Percentiles rank a stretch among this genome's conserved stretches.
These are phyloP conservation scores for Pluvianellus socialis DNA, from an alignment of 2,113 vertebrate species.

Conservation along the genomic window DNA sequence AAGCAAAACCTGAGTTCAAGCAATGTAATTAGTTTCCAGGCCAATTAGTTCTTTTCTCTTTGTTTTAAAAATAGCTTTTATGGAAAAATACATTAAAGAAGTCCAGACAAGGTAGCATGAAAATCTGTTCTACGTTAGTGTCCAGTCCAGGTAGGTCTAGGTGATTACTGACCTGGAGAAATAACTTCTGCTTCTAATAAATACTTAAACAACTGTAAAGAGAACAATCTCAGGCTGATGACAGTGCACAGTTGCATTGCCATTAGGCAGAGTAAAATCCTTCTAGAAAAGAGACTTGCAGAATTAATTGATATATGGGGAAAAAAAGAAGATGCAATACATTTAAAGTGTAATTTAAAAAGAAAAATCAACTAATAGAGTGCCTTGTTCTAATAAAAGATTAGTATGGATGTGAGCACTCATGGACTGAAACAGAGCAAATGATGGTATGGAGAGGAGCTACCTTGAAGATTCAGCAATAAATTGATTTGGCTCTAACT, in stretches of 20 bases:
- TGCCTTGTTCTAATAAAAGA: background rate
- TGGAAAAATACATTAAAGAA: background rate
- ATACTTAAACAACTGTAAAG: background rate
- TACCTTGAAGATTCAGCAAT: background rate
- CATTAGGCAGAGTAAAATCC: background rate
- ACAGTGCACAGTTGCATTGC: background rate
- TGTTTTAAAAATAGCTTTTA: background rate
- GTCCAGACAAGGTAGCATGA: background rate
- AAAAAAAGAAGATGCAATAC: background rate
- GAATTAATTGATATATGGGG: background rate
- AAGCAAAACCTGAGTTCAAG: background rate
- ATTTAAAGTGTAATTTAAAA: background rate
- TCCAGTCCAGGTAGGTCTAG: background rate
- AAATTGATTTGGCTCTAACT: background rate
- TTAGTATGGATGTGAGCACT: background rate
- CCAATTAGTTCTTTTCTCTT: background rate
- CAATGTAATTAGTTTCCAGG: background rate
- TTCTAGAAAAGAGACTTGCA: background rate
- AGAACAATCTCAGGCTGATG: background rate
- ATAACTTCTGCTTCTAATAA: conserved; percentile 28
- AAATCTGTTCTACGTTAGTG: background rate
- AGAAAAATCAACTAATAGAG: background rate
- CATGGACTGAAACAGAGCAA: background rate
- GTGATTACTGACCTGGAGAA: conserved; percentile 30
- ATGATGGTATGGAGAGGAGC: background rate